Evolutionary conservation across 2,888 invertebrate species (phyloP), one percentile per base, ranked within the genome.

Genomic region (Nephrotoma appendiculata): DNA sequence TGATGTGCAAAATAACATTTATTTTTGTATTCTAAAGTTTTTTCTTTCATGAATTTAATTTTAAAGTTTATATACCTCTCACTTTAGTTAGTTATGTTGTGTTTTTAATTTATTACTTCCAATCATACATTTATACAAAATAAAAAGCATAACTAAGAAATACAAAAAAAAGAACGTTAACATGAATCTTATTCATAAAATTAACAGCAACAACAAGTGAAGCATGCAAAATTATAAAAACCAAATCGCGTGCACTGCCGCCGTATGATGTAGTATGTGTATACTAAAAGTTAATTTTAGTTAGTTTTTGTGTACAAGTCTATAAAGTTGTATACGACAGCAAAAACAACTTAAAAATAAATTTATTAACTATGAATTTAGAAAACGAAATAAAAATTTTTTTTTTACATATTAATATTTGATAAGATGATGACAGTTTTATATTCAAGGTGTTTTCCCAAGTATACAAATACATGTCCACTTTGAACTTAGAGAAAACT

Each of bases 31-130:
- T 84, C 84, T 84, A 42, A 42, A 42, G n/a, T 41, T 84, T 84
- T 84, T 84, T 42, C 43, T 84, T 84, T 84, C 42, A 84, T 71
- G 71, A 71, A 71, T 31, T 71, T 19, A 71, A 71, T 71, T 84
- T 84, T 84, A 42, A 84, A 84, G 84, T 84, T 84, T 84, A 84
- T 84, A 84, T 42, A 84, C 84, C 84, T 84, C 84, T 84, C 84
- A 84, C 84, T 84, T 84, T 71, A 71, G 71, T 71, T 71, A 71
- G 71, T 71, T 71, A 31, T 31, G 31, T 44, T 44, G 44, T 52
- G 15, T 52, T 52, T 71, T 42, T 5, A 43, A 84, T 84, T 84
- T 84, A 84, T 84, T 84, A 43, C 84, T 84, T 43, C 43, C 84
- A 84, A 84, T 84, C 84, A 84, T 43, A 84, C 84, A 84, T 43